Conservation (phyloP, 2,113 vertebrate species). For the cattle (Bos taurus) region ARS-UCD2.0 NC_037337.1:41397501-41398000, state of each 20-base stretch:
- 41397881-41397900: neutral
- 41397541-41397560: neutral
- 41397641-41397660: constrained; percentile 89
- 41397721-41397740: constrained; percentile 89
- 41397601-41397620: constrained; percentile 47
- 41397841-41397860: constrained; percentile 90
- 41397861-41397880: neutral
- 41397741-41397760: constrained; percentile 88
- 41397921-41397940: neutral
- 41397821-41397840: neutral
- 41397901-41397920: fast-evolving
- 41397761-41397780: constrained; percentile 94
- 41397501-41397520: neutral
- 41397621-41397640: constrained; percentile 76
- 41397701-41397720: constrained; percentile 88
- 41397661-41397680: constrained; percentile 90
- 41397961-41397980: neutral
- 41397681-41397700: constrained; percentile 90
- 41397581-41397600: constrained; percentile 17
- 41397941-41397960: neutral
- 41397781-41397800: constrained; percentile 93
- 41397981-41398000: neutral
- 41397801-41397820: constrained; percentile 79
- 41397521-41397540: neutral
- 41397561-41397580: neutral